phyloP scores from a whole-genome alignment of 2,113 vertebrate genomes.

The Leuciscus idus region DNA sequence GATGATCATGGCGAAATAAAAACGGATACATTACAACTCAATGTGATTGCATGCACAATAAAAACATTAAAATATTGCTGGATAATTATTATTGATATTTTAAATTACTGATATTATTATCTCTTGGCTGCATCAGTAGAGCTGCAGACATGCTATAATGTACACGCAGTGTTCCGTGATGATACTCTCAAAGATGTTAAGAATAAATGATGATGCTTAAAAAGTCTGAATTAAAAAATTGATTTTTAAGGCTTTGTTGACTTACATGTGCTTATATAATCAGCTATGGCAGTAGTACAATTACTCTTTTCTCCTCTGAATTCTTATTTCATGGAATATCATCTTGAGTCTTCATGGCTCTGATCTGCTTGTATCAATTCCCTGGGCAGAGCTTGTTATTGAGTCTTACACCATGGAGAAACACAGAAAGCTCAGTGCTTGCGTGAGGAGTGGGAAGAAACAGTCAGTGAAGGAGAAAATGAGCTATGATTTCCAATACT shows the following conservation, averaged over 20 bases:
- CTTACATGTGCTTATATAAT: background rate
- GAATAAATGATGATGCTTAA: background rate
- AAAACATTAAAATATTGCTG: background rate
- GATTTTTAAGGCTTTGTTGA: background rate
- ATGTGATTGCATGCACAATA: background rate
- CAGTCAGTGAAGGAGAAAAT: background rate
- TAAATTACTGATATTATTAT: background rate
- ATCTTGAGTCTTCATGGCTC: background rate
- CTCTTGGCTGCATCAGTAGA: background rate
- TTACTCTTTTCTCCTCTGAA: background rate
- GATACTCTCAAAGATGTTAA: background rate
- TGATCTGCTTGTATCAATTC: background rate
- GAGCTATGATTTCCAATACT: conserved; percentile 1
- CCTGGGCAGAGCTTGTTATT: conserved; percentile 9
- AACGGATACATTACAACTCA: background rate
- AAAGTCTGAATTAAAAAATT: background rate
- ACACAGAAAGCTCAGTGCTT: background rate
- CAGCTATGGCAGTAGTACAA: background rate
- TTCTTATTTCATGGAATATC: background rate
- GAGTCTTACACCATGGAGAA: conserved; percentile 3
- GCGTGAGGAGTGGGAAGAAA: background rate
- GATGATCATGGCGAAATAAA: background rate
- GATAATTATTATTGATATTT: background rate
- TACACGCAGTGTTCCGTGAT: background rate
- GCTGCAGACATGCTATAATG: background rate